Percentiles rank a stretch among this genome's conserved stretches.
These are phyloP conservation scores for Hypomesus transpacificus DNA, from an alignment of 2,113 vertebrate species.

Conservation along the genomic window DNA sequence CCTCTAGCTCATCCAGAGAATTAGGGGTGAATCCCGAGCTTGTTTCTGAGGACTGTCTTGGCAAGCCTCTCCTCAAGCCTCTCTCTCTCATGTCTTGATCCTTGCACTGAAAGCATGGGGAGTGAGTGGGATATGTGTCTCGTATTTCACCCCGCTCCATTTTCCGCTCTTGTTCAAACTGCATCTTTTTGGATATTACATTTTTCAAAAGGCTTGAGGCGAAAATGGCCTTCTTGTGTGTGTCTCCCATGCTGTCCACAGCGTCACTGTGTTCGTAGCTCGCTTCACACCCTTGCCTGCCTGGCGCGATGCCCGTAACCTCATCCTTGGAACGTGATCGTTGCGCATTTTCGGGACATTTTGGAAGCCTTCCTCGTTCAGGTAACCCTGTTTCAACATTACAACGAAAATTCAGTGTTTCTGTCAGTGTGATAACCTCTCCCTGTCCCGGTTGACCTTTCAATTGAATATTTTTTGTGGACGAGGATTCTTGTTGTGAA, in stretches of 20 bases:
- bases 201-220: conserved; percentile 93
- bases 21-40: conserved; percentile 71
- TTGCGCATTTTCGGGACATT: conserved; percentile 53
- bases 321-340: conserved; percentile 61
- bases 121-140: conserved; percentile 50
- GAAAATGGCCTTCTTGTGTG: conserved; percentile 82
- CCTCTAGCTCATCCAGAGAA: conserved; percentile 59
- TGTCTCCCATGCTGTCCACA: conserved; percentile 55
- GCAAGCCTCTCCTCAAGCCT: conserved; percentile 55
- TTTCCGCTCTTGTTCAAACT: conserved; percentile 88
- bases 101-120: conserved; percentile 46
- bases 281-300: conserved; percentile 56
- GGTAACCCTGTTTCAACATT: conserved; percentile 65
- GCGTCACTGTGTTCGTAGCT: conserved; percentile 39
- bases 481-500: conserved; percentile 44
- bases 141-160: conserved; percentile 86
- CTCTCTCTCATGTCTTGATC: conserved; percentile 67
- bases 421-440: conserved; percentile 73
- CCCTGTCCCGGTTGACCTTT: conserved; percentile 61
- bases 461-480: conserved; percentile 53
- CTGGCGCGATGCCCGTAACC: conserved; percentile 53
- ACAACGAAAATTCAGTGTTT: conserved; percentile 75
- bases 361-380: conserved; percentile 49
- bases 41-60: conserved; percentile 81
- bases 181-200: conserved; percentile 98